Evolutionary conservation across 2,888 invertebrate genomes (phyloP).

Genomic region (Drosophila planitibia): DNA sequence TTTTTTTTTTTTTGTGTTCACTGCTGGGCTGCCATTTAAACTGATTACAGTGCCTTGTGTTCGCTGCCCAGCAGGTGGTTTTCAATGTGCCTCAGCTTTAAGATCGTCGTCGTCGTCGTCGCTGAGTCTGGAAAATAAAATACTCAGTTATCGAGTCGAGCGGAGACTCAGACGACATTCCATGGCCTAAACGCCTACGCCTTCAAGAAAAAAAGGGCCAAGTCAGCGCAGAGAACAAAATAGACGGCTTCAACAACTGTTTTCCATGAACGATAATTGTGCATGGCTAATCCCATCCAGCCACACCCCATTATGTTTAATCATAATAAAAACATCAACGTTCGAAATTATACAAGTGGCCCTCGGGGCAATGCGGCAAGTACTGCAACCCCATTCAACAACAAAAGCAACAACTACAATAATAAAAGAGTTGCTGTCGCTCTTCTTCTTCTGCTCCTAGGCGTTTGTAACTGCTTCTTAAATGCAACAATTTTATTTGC

Average conservation of each 20-base stretch:
- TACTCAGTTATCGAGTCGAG: slow-evolving; percentile 38
- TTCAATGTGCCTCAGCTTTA: slow-evolving; percentile 58
- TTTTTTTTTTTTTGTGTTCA: not conserved
- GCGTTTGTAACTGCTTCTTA: slow-evolving; percentile 71
- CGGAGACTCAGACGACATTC: slow-evolving; percentile 46
- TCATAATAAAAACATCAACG: slow-evolving; percentile 80
- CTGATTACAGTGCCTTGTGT: slow-evolving; percentile 78
- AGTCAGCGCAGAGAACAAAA: not conserved
- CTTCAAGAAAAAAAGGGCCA: not conserved
- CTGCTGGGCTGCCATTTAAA: slow-evolving; percentile 62
- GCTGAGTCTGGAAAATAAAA: slow-evolving; percentile 61
- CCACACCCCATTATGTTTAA: slow-evolving; percentile 76
- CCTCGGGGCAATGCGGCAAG: slow-evolving; percentile 44
- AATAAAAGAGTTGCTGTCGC: slow-evolving; percentile 37
- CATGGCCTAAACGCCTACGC: slow-evolving; percentile 65
- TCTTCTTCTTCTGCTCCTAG: slow-evolving; percentile 51
- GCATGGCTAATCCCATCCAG: slow-evolving; percentile 51
- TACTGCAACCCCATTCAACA: slow-evolving; percentile 22
- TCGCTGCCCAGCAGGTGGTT: slow-evolving; percentile 80
- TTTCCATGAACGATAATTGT: slow-evolving; percentile 56
- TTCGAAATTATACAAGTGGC: slow-evolving; percentile 69
- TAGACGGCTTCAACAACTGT: slow-evolving; percentile 40
- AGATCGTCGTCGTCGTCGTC: slow-evolving; percentile 50
- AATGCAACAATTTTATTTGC: slow-evolving; percentile 80
- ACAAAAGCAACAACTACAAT: slow-evolving; percentile 10